A percentile compares a stretch with the other conserved stretches of the same genome.
phyloP scores from a whole-genome alignment of 2,113 vertebrate species.

The Apteryx mantelli region DNA sequence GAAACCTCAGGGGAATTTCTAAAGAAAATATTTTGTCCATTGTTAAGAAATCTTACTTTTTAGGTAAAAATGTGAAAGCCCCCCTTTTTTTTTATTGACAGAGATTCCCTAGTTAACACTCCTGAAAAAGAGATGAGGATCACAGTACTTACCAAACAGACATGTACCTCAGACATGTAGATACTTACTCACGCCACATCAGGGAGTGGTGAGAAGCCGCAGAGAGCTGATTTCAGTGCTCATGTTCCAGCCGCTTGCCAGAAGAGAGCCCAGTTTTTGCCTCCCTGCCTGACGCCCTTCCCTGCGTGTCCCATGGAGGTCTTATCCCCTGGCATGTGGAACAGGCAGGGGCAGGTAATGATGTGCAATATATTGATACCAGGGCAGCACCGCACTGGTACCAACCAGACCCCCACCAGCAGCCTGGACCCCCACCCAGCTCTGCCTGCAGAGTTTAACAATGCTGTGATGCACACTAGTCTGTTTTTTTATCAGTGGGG shows the following conservation, averaged over 20 bases:
- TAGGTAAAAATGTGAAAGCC: not conserved
- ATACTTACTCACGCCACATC: not conserved
- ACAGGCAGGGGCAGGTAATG: no score
- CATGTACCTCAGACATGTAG: not conserved
- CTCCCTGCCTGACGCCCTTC: no score
- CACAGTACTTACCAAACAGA: not conserved
- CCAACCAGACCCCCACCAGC: no score
- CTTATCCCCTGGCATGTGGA: no score
- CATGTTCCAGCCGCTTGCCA: no score
- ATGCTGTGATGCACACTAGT: fast-evolving
- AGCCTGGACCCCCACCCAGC: no score
- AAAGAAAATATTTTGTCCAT: not conserved
- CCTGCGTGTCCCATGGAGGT: no score
- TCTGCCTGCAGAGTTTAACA: not conserved
- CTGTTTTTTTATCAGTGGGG: not conserved
- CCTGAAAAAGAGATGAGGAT: not conserved
- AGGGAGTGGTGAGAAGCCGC: not conserved
- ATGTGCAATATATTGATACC: no score
- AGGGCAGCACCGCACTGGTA: no score
- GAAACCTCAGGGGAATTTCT: not conserved
- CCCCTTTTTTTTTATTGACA: not conserved
- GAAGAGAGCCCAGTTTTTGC: no score
- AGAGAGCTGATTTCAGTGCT: not conserved
- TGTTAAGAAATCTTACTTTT: not conserved
- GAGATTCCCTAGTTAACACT: not conserved